Conservation (phyloP, 1,140 invertebrate species). For the Drosophila nigrodunni region DNA sequence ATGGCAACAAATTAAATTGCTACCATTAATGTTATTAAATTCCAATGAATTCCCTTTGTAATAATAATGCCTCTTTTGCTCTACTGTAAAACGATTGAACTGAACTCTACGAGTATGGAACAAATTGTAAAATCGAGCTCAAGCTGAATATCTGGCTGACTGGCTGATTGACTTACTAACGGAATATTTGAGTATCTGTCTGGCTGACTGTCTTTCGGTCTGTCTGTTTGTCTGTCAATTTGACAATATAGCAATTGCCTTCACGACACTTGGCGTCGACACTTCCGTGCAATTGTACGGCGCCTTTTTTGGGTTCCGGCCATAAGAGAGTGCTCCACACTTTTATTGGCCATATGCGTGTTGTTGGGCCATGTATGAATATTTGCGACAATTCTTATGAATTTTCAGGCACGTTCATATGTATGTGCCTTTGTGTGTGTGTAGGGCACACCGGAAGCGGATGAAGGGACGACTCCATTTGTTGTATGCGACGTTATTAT, state of each 20-base stretch:
- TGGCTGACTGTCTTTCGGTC: slow-evolving; percentile 5
- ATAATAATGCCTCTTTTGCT: neutral
- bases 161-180: slow-evolving; percentile 34
- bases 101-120: slow-evolving; percentile 4
- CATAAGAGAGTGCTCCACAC: slow-evolving; percentile 37
- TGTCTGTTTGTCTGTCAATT: slow-evolving; percentile 40
- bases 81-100: slow-evolving; percentile 14
- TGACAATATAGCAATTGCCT: slow-evolving; percentile 71
- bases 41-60: too few relatives aligned
- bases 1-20: too few relatives aligned
- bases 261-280: slow-evolving; percentile 77
- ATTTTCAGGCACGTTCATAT: slow-evolving; percentile 68
- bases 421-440: slow-evolving; percentile 1
- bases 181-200: slow-evolving; percentile 48
- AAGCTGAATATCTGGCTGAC: slow-evolving; percentile 26
- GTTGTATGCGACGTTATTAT: slow-evolving; percentile 75
- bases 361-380: slow-evolving; percentile 77
- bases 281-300: slow-evolving; percentile 78
- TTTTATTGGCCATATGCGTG: slow-evolving; percentile 80
- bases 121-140: slow-evolving; percentile 19
- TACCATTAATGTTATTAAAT: too few relatives aligned
- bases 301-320: slow-evolving; percentile 68
- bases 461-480: slow-evolving; percentile 63
- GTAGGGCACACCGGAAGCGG: slow-evolving; percentile 52
- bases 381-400: slow-evolving; percentile 81